Evolutionary conservation across 2,113 vertebrate genomes (phyloP).

Genomic region (Hucho hucho): DNA sequence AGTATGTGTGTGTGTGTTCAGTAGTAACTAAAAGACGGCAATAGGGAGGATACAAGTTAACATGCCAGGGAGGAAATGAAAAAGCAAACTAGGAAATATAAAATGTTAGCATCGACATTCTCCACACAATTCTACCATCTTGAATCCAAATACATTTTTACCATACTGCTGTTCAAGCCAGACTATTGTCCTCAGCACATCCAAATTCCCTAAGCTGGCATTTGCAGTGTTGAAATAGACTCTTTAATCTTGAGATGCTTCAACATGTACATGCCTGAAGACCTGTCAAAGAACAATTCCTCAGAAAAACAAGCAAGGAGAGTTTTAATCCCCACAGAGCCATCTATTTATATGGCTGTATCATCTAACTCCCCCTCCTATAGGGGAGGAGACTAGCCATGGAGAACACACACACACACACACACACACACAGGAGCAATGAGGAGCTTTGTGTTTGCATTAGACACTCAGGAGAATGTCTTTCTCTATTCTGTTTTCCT

Average conservation of each 20-base stretch:
- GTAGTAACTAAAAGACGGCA: no score
- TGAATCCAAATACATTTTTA: constrained; percentile 44
- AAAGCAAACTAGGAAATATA: no score
- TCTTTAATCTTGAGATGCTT: constrained; percentile 25
- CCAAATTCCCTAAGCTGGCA: constrained; percentile 29
- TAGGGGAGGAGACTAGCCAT: not conserved
- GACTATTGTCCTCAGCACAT: constrained; percentile 41
- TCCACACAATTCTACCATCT: not conserved
- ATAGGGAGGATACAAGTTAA: no score
- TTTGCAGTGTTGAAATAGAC: constrained; percentile 43
- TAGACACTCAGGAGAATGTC: no score
- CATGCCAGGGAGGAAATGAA: no score
- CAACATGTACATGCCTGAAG: constrained; percentile 29
- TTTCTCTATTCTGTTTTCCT: no score
- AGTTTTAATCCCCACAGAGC: constrained; percentile 46
- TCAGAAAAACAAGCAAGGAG: constrained; percentile 50
- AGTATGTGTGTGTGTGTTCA: not conserved
- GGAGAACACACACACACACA: constrained; percentile 7
- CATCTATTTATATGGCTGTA: constrained; percentile 58
- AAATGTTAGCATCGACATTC: no score
- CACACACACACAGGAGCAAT: constrained; percentile 1
- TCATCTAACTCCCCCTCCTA: constrained; percentile 38
- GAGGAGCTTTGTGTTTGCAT: no score
- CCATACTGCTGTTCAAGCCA: constrained; percentile 39
- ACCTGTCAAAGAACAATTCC: constrained; percentile 36